Base-by-base conservation (phyloP, 2,888 invertebrate genomes). In the Graphium colonna region DNA sequence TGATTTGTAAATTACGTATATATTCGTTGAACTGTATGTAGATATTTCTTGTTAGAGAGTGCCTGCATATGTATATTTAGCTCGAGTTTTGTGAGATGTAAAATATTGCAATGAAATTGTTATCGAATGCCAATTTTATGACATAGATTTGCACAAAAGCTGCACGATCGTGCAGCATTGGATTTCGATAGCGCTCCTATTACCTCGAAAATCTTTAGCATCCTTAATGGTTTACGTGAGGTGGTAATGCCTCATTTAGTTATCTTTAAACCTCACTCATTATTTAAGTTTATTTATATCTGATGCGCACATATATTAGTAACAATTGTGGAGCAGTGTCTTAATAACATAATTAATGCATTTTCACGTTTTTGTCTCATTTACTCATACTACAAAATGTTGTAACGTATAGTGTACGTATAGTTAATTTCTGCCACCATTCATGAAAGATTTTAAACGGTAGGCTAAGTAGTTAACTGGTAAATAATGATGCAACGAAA, bases 61-160 rank as follows among this genome's bases (percentile, higher is more conserved):
- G 13, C 39, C 21, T 39, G 47, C 39, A 39, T 47, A 47, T 47
- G 31, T 31, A 31, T 31, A 31, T 47, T 47, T 47, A 47, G 28
- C 39, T 47, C 28, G 45, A 33, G 21, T 39, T 26, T 47, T 39
- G 39, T 40, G 13, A 40, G 39, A 47, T 47, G 39, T 39, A 26
- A 26, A 39, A 16, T 47, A 18, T 31, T 44, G 10, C 7, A 26
- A 26, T 31, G 8, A 31, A 5, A 40, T 18, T 47, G 47, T 47
- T 47, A 47, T 39, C 13, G 10, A 39, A 18, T 47, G 47, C 7
- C 28, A 40, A 39, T 26, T 39, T 47, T 47, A 16, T 40, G 15
- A 33, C 36, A 21, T 39, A 38, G 39, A 8, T 47, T 39, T 26
- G 47, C 47, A 47, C 47, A 47, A 47, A 47, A 8, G 21, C 26